Evolutionary conservation across 2,113 vertebrate species (phyloP), one percentile per base, ranked within the genome.

Genomic region (Suricata suricatta): DNA sequence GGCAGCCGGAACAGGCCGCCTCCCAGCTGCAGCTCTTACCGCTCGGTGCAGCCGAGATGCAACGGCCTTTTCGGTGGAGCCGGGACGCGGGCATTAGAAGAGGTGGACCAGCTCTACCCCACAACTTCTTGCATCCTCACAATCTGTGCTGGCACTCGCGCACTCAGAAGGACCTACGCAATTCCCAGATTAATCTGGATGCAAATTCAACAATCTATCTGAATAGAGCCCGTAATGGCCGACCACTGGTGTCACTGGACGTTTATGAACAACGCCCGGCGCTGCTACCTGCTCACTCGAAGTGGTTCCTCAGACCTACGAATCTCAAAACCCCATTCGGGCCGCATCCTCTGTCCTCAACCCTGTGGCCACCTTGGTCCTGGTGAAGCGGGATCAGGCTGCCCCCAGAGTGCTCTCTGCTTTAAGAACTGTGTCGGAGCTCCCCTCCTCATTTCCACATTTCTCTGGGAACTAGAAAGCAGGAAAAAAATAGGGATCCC

Each of bases 331-430:
- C 3, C 16, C 60, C 35, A 5, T 11, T 76, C 0, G 3, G 63
- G 31, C 27, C 2, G 2, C 47, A 57, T 14, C 52, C 35, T 60
- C 63, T 68, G 57, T 63, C n/a, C 63, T 3, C n/a, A 23, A 0
- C 44, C 57, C 74, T 10, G 17, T 23, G 7, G n/a, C n/a, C 52
- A 16, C n/a, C 33, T 38, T 3, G 77, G 47, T 17, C 47, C 3
- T 2, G 3, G 4, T 31, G 23, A 19, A 54, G 16, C 33, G 35
- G 66, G 31, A 9, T 54, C 57, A 57, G 23, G 57, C 25, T 44
- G 3, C 11, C 44, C 12, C 6, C 2, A 3, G 60, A 27, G 41
- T 2, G 6, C 33, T 79, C 38, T 38, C 0, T 1, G 1, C 3
- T 27, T 1, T 15, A 38, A 76, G 25, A 19, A 3, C 47, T 4